Conservation (phyloP, 2,113 vertebrate genomes). For the Tyrannus savana region DNA sequence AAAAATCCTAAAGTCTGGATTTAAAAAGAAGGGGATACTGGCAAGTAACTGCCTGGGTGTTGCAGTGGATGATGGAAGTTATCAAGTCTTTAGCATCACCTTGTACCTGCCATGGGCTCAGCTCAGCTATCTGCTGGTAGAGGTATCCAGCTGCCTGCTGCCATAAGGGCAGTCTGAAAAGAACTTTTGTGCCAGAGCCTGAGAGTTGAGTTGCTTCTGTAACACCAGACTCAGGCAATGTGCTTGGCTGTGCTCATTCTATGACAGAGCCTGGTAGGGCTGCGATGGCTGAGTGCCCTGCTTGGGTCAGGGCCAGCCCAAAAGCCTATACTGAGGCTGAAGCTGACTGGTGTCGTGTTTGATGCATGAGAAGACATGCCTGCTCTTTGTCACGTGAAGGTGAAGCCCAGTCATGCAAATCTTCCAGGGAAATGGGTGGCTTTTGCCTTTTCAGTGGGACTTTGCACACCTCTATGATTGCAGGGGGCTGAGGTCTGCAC, state of each 20-base stretch:
- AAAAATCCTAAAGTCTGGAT: not conserved
- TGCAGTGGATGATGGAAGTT: not conserved
- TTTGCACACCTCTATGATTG: not conserved
- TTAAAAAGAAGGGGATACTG: not conserved
- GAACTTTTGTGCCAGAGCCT: not conserved
- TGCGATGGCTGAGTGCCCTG: not conserved
- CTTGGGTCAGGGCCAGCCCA: not conserved
- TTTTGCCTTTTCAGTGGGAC: not conserved
- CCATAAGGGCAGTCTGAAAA: not conserved
- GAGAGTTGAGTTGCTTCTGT: not conserved
- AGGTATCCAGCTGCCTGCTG: not conserved
- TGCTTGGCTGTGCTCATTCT: not conserved
- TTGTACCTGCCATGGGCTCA: not conserved
- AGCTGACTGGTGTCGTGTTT: not conserved
- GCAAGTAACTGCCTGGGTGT: not conserved
- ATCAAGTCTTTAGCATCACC: not conserved
- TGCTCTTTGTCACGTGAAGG: not conserved
- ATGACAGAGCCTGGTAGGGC: not conserved
- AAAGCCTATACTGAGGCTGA: not conserved
- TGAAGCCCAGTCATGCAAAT: not conserved
- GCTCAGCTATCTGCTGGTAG: not conserved
- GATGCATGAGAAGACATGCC: not conserved
- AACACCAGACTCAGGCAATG: accelerated
- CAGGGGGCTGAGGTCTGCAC: not conserved
- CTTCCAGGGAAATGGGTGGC: not conserved